A percentile compares a stretch with the other conserved stretches of the same genome.
Conservation (phyloP, 2,113 vertebrate species). For the Anarrhichthys ocellatus region DNA sequence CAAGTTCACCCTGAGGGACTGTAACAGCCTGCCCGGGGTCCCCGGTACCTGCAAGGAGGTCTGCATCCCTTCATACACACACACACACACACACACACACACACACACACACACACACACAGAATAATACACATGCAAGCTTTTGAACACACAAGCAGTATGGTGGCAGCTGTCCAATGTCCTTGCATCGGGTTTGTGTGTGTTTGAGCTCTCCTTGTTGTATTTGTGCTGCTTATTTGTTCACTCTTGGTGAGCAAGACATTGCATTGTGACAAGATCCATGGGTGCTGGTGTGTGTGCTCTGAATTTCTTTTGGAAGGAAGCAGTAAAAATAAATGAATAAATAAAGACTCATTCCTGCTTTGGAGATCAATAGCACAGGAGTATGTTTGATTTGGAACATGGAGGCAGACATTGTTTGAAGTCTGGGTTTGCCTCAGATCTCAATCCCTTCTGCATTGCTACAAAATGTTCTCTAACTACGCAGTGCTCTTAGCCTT, state of each 20-base stretch:
- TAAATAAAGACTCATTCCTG: not conserved
- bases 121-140: not conserved
- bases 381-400: slow-evolving; percentile 21
- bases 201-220: slow-evolving; percentile 8
- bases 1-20: slow-evolving; percentile 89
- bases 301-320: slow-evolving; percentile 1
- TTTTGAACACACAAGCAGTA: not conserved
- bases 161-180: slow-evolving; percentile 19
- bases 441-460: not conserved
- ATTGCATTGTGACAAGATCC: slow-evolving; percentile 14
- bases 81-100: slow-evolving; percentile 10
- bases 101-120: slow-evolving; percentile 3
- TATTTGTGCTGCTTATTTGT: slow-evolving; percentile 19
- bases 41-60: slow-evolving; percentile 89
- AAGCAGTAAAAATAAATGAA: not conserved
- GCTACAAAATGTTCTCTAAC: not conserved
- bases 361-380: slow-evolving; percentile 24
- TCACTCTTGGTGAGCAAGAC: slow-evolving; percentile 14
- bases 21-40: slow-evolving; percentile 87
- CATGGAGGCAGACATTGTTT: not conserved
- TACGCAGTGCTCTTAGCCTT: not conserved
- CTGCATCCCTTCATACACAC: slow-evolving; percentile 6
- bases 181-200: not conserved
- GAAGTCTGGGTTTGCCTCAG: not conserved
- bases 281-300: slow-evolving; percentile 4